A percentile compares a stretch with the other conserved stretches of the same genome.
Conservation (phyloP, 2,113 vertebrate species). For the Xenus cinereus region DNA sequence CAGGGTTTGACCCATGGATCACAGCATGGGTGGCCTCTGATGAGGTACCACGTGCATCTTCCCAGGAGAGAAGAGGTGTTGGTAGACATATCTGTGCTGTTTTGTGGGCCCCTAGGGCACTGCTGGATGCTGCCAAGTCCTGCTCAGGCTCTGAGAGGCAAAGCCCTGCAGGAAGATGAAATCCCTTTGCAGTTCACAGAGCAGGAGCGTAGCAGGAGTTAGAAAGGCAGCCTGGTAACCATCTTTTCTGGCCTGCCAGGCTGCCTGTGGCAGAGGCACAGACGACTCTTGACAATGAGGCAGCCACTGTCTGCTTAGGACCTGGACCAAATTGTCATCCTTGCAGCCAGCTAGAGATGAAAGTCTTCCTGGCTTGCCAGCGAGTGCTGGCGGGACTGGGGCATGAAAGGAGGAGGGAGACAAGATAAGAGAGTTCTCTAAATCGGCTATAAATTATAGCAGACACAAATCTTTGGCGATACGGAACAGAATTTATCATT, state of each 20-base stretch:
- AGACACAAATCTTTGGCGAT: neutral
- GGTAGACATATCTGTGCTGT: neutral
- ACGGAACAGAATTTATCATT: neutral
- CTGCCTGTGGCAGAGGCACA: neutral
- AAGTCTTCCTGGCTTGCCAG: neutral
- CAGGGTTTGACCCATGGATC: fast-evolving
- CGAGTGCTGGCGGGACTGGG: neutral
- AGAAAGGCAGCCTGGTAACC: neutral
- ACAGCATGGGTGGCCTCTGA: neutral
- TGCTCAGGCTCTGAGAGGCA: neutral
- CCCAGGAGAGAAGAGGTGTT: neutral
- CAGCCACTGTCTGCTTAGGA: neutral
- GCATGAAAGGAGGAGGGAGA: neutral
- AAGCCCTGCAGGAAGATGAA: neutral
- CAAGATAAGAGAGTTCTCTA: neutral
- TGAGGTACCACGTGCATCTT: neutral
- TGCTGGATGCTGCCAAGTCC: neutral
- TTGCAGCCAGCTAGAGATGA: neutral
- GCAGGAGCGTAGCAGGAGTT: neutral
- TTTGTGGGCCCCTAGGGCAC: neutral
- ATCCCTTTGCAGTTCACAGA: neutral
- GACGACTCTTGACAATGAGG: neutral
- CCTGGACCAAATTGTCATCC: neutral
- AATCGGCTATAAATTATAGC: neutral
- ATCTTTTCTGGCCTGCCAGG: neutral